These are phyloP conservation scores for Linnaemya vulpina DNA, from an alignment of 2,888 invertebrate genomes.

Conservation along the genomic window DNA sequence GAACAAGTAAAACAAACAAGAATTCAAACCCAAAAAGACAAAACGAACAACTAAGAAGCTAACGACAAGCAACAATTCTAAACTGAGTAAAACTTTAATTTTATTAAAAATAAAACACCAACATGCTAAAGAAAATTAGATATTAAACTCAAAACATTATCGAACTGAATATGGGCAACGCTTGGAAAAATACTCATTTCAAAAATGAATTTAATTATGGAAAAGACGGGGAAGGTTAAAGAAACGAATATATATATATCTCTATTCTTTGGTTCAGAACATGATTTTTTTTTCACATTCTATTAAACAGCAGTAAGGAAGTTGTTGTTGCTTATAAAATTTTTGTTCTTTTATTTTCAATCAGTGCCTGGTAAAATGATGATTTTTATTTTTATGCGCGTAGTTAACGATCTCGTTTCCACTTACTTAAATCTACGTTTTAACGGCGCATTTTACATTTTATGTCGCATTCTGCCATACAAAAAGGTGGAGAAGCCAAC, in stretches of 20 bases:
- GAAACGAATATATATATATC: no score
- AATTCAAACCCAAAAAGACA: constrained; percentile 29
- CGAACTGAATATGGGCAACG: not conserved
- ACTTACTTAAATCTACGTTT: constrained; percentile 84
- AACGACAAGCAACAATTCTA: constrained; percentile 19
- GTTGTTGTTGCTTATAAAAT: constrained; percentile 54
- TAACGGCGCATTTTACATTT: constrained; percentile 83
- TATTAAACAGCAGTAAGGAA: constrained; percentile 33
- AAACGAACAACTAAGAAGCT: not conserved
- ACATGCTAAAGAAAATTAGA: constrained; percentile 12
- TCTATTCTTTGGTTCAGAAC: no score
- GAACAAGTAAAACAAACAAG: constrained; percentile 17
- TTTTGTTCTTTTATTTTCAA: constrained; percentile 78
- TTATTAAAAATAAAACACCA: constrained; percentile 17
- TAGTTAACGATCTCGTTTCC: constrained; percentile 84
- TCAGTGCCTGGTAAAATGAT: constrained; percentile 82
- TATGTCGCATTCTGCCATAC: constrained; percentile 82
- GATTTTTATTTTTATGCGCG: constrained; percentile 83
- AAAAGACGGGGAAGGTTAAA: not conserved
- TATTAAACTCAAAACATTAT: constrained; percentile 58
- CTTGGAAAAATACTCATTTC: constrained; percentile 49
- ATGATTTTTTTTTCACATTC: not conserved
- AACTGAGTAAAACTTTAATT: constrained; percentile 54
- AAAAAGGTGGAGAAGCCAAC: constrained; percentile 61
- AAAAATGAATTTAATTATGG: not conserved